Evolutionary conservation across 2,113 vertebrate species (phyloP), one percentile per base, ranked within the genome.

Genomic region (Chaetops frenatus): DNA sequence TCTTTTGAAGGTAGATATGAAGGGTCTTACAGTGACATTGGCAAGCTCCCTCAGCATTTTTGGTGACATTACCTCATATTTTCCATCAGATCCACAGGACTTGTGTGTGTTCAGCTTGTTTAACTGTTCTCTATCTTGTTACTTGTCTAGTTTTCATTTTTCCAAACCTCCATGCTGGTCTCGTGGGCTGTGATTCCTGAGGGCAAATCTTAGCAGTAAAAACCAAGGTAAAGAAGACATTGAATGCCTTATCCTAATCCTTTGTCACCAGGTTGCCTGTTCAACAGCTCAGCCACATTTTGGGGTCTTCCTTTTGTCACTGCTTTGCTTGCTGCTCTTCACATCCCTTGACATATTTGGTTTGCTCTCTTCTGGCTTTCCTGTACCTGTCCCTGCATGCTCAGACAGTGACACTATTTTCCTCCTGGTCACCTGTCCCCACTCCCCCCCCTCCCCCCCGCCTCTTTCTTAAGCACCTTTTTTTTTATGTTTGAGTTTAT

Each of bases 281-380:
- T 89, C 38, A 69, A 36, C 25, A 69, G 12, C 23, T 40, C 48
- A 58, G 10, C 8, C 15, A 33, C 13, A 31, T 80, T 82, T 36
- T 10, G 1, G 25, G 44, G 42, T 51, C 11, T 67, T 61, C 24
- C 9, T 91, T 80, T 67, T 53, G 31, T 27, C 31, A 48, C 22
- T 24, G 17, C 67, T 64, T 29, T 60, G 12, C 18, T 64, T 72
- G 50, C 12, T 54, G 53, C 38, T 38, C 7, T 77, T 84, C 53
- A 25, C 0, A 0, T 80, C 35, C 19, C 23, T 48, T 76, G 44
- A 36, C 6, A 25, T 62, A 31, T 7, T 54, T 19, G 1, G 0
- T 79, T 65, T 69, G 31, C 33, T 38, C 19, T 51, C 7, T 22
- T 93, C 67, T 86, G 60, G 31, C 29, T 93, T 65, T 91, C 22